Base-by-base conservation (phyloP, 2,113 vertebrate genomes). In the Sylvia atricapilla region DNA sequence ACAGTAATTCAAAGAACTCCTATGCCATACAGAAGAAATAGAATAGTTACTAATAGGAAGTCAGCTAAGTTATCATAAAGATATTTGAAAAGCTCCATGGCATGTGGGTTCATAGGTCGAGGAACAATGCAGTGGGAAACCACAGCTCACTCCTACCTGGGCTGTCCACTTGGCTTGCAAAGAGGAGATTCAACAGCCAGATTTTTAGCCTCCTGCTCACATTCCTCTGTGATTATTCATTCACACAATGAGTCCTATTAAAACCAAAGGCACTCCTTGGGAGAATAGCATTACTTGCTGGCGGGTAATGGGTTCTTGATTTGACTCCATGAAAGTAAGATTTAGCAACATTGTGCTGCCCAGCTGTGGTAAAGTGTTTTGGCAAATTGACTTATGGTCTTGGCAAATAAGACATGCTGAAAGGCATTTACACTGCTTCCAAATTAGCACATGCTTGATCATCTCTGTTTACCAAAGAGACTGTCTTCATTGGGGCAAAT, bases 1-100 rank as follows among this genome's bases (percentile, higher is more conserved):
- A 93, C 90, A 94, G 93, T 96, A 85, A 96, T 88, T 95, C 93
- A 85, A 89, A 95, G 70, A 82, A 84, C 46, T 87, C 22, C 46
- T 86, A 19, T 81, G 39, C 43, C 60, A 27, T 60, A 67, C 31
- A 81, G 44, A 66, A 74, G 56, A 94, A 90, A 81, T 64, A 72
- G 64, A 92, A 72, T 20, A 89, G 79, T 15, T 94, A 80, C 41
- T 85, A 81, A 49, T 31, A 60, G 53, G 35, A 93, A 95, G 64
- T 64, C 79, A 93, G 47, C 27, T 64, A 75, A 70, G 53, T 86
- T 88, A 59, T 50, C 50, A 43, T 50, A 73, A 82, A 89, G 75
- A 56, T 70, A 74, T 76, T 66, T 74, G 37, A 87, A 93, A 52
- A 74, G 6, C 31, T 25, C 33, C 0, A 1, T 35, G 64, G 17